Evolutionary conservation across 2,113 vertebrate species (phyloP).

Genomic region (Osmerus mordax): DNA sequence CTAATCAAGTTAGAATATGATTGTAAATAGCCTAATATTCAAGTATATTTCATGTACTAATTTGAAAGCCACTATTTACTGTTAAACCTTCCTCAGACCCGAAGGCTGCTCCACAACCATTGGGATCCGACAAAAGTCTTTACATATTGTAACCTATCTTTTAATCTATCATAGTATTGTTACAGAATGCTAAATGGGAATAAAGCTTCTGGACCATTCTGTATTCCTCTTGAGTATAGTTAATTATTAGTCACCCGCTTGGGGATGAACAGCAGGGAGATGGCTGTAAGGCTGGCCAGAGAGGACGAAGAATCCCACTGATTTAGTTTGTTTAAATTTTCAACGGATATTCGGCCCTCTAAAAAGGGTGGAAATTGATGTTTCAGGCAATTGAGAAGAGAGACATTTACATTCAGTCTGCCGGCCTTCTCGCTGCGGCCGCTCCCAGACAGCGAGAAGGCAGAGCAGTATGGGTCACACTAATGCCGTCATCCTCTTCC

Average conservation of each 20-base stretch:
- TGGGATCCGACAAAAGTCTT: too few species aligned
- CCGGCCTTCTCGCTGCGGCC: constrained; percentile 11
- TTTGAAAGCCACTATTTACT: too few species aligned
- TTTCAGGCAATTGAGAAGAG: constrained; percentile 53
- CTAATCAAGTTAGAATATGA: neutral
- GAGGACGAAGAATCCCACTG: constrained; percentile 28
- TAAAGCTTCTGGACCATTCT: too few species aligned
- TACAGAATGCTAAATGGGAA: too few species aligned
- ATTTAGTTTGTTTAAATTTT: constrained; percentile 57
- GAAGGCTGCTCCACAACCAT: too few species aligned
- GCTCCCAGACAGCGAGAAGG: constrained; percentile 1
- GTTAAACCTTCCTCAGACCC: too few species aligned
- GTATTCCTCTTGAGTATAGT: neutral
- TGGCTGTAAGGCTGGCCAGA: constrained; percentile 1
- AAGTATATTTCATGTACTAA: too few species aligned
- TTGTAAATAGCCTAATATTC: too few species aligned
- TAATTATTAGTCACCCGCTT: constrained; percentile 13
- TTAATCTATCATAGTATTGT: too few species aligned
- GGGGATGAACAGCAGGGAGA: constrained; percentile 18
- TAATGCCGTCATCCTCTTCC: neutral
- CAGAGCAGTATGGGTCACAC: constrained; percentile 7
- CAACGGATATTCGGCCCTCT: constrained; percentile 44
- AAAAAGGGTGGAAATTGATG: constrained; percentile 55
- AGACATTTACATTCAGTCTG: constrained; percentile 29
- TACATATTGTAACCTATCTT: too few species aligned